Base-by-base conservation (phyloP, 2,888 invertebrate species). In the Rugalucina vietnamica region DNA sequence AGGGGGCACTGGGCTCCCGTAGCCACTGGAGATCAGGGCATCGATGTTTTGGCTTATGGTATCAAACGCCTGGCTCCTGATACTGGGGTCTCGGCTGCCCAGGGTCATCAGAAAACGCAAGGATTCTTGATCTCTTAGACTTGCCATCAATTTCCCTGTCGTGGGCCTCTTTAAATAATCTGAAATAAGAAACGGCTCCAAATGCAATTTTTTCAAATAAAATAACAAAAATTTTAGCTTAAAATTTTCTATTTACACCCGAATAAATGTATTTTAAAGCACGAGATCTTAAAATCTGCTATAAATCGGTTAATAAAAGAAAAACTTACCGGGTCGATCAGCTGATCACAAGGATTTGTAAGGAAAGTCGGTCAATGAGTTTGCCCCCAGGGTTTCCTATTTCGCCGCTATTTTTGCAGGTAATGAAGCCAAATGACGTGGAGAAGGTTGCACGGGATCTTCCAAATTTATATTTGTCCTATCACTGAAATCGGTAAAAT, bases 51-150 rank as follows among this genome's bases (percentile, higher is more conserved):
- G 82, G 8, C 76, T 27, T 12, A 89, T 84, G 14, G 86, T 81
- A 36, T 90, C 89, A 65, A 91, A 76, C 10, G 89, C 90, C 65
- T 89, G 90, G 34, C 85, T 88, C 27, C 92, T 73, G 3, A 84
- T 76, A 43, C 80, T 84, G 29, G 81, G 81, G 78, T 91, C 91
- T 27, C 91, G 76, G 49, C 84, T 89, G 0, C 90, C 85, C 21
- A 92, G 72, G 21, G 86, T 86, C 70, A 90, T 88, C 49, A 91
- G 80, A 81, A 92, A 91, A 34, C 90, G 88, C 18, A 92, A 84
- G 3, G 90, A 90, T 29, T 90, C 86, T 79, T 89, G 87, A 77
- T 90, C 90, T 57, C 90, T 79, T 34, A 81, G 79, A 14, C 70
- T 75, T 69, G 78, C 86, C 86, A 86, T 86, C 54, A 65, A 80